A percentile compares a stretch with the other conserved stretches of the same genome.
These are phyloP conservation scores for Malurus alboscapulatus DNA, from an alignment of 2,113 vertebrate species.

Conservation along the genomic window DNA sequence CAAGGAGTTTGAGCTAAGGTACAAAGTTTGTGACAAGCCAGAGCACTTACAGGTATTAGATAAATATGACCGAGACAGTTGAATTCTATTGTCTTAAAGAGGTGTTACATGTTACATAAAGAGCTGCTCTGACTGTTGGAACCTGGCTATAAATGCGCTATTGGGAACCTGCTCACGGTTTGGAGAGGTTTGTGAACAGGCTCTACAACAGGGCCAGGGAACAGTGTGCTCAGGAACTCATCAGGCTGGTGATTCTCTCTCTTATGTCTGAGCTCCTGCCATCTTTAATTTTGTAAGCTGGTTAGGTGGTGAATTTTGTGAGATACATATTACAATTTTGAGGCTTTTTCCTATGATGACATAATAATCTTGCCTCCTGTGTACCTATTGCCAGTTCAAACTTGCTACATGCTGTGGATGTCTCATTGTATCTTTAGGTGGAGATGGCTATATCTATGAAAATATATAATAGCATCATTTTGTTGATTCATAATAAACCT, in stretches of 20 bases:
- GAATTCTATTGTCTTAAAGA: neutral
- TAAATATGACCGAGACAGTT: fast-evolving
- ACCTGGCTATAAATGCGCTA: neutral
- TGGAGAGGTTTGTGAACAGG: neutral
- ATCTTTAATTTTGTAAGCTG: neutral
- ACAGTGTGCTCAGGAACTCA: neutral
- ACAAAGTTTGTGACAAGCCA: neutral
- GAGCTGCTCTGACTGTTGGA: neutral
- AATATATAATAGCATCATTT: neutral
- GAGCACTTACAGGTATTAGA: neutral
- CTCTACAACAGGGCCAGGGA: neutral
- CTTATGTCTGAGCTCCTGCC: neutral
- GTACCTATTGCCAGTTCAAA: neutral
- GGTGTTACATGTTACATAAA: neutral
- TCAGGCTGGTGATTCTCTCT: neutral
- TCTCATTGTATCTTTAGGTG: neutral
- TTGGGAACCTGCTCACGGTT: neutral
- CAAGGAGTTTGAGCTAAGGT: neutral
- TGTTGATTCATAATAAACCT: neutral
- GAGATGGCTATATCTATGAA: neutral
- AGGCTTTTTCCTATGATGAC: neutral
- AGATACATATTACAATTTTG: neutral
- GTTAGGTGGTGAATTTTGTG: neutral
- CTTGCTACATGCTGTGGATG: neutral
- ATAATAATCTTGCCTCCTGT: neutral